Base-by-base conservation (phyloP, 2,113 vertebrate genomes). In the Patagioenas fasciata region DNA sequence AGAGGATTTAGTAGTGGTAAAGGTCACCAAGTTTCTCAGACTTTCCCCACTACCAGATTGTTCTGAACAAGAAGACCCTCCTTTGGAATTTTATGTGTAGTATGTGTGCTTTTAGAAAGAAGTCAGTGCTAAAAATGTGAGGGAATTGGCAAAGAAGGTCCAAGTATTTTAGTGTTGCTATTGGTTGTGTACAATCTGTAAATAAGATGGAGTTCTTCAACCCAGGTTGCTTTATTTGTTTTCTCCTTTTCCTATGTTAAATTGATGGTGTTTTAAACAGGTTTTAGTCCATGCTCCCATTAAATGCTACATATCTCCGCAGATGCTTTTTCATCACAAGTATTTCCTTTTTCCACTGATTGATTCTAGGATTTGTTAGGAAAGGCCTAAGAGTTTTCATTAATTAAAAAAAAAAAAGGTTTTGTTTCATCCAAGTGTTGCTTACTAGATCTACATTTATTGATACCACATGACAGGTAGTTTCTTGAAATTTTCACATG, bases 11-110 rank as follows among this genome's bases (percentile, higher is more conserved):
- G 89, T 91, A 72, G 71, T 72, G 85, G 77, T 86, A 58, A 58
- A 97, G 91, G 91, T 92, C 80, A n/a, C n/a, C 42, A 51, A n/a
- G 66, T 81, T 82, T 28, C 73, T 88, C 73, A 87, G 20, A 3
- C 19, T 11, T 42, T 11, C 40, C 80, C 28, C 60, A 28, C 48
- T 21, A 23, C 21, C 9, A 6, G 32, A 6, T 3, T 65, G 65
- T 71, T 86, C 80, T 40, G 82, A 57, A 19, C 25, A n/a, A 38
- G 75, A 29, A 23, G 67, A 47, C 1, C 0, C 13, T 36, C 60
- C 80, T n/a, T 54, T 56, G 38, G 6, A 12, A 72, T 56, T 32
- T 26, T 36, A 44, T 28, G 23, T 14, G 7, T 3, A 26, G 2
- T 11, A 4, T 28, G 4, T 17, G 29, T 26, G 0, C 32, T 81